phyloP scores from a whole-genome alignment of 1,140 invertebrate species.

The Apis cerana region DNA sequence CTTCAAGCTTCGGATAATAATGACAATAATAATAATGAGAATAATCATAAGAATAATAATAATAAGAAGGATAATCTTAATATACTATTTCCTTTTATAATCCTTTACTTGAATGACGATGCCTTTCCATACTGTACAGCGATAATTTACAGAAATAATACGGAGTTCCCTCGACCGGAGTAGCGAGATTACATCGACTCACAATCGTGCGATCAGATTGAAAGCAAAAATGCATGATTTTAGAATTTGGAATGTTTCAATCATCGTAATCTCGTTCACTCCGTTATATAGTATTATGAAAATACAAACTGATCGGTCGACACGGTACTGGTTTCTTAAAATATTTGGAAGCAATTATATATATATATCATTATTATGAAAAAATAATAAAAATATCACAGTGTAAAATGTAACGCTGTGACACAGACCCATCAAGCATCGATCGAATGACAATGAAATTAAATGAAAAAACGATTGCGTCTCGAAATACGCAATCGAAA shows the following conservation, averaged over 20 bases:
- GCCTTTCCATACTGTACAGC: slow-evolving; percentile 66
- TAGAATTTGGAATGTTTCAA: slow-evolving; percentile 48
- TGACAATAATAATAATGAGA: slow-evolving; percentile 49
- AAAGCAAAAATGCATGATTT: background rate
- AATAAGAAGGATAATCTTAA: slow-evolving; percentile 46
- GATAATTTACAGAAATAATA: slow-evolving; percentile 68
- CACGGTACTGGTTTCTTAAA: slow-evolving; percentile 34
- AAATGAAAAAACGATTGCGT: slow-evolving; percentile 51
- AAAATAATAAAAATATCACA: slow-evolving; percentile 73
- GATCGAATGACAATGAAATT: slow-evolving; percentile 56
- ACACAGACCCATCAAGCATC: slow-evolving; percentile 71
- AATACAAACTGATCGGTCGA: slow-evolving; percentile 52
- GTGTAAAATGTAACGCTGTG: slow-evolving; percentile 73
- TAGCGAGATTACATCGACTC: slow-evolving; percentile 55
- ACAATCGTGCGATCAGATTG: slow-evolving; percentile 12
- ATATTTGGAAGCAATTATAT: slow-evolving; percentile 34
- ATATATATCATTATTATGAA: slow-evolving; percentile 50
- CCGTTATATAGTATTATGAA: slow-evolving; percentile 20
- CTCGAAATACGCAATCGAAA: slow-evolving; percentile 52
- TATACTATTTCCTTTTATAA: slow-evolving; percentile 59
- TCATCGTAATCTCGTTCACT: slow-evolving; percentile 44
- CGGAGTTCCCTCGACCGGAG: slow-evolving; percentile 51
- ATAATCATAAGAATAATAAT: slow-evolving; percentile 19
- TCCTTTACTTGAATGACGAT: slow-evolving; percentile 62
- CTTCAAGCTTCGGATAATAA: slow-evolving; percentile 70